Evolutionary conservation across 2,888 invertebrate species (phyloP).

Genomic region (Microctonus aethiopoides): DNA sequence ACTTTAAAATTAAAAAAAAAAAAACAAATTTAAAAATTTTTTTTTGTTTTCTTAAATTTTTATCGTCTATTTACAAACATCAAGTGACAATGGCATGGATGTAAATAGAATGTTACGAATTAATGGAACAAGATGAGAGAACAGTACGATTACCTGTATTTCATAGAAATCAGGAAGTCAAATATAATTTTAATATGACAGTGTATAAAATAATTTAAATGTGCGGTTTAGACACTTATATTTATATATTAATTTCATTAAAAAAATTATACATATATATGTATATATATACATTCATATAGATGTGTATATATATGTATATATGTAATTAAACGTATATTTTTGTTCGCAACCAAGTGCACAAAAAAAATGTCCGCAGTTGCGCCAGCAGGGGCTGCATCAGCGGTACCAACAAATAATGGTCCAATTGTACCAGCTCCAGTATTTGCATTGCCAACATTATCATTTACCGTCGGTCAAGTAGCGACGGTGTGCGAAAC

Average conservation of each 20-base stretch:
- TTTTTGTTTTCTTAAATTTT: no score
- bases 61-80: no score
- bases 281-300: neutral
- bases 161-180: slow-evolving; percentile 18
- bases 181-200: slow-evolving; percentile 26
- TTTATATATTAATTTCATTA: neutral
- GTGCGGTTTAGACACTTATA: neutral
- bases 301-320: neutral
- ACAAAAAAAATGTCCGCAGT: slow-evolving; percentile 62
- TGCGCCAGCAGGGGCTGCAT: slow-evolving; percentile 60
- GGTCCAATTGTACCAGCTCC: slow-evolving; percentile 74
- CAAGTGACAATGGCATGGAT: slow-evolving; percentile 5
- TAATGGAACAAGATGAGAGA: slow-evolving; percentile 15
- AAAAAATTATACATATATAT: neutral
- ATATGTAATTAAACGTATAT: neutral
- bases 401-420: slow-evolving; percentile 55
- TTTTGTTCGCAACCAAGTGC: no score
- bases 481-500: slow-evolving; percentile 95
- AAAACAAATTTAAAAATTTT: no score
- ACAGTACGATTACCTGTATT: slow-evolving; percentile 9
- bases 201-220: slow-evolving; percentile 4
- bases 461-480: slow-evolving; percentile 87
- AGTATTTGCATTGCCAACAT: slow-evolving; percentile 84
- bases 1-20: no score
- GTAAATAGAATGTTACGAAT: neutral